Base-by-base conservation (phyloP, 2,797 vertebrate species). In the Silurus aristotelis region DNA sequence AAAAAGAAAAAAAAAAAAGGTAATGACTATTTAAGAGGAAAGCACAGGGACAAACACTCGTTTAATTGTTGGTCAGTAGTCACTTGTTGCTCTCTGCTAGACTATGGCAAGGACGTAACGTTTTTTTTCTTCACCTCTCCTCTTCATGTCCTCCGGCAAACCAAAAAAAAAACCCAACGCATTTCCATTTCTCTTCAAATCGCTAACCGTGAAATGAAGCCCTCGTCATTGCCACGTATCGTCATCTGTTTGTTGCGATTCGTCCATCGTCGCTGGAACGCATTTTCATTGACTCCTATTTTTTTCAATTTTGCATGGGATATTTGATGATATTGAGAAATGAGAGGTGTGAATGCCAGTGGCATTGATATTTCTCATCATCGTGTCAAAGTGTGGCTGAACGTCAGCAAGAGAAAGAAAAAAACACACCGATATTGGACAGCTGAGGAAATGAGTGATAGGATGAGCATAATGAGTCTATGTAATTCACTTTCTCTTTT, bases 341-440 rank as follows among this genome's bases (percentile, higher is more conserved):
- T 80, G 77, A 80, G 60, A 48, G 60, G 20, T 48, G 60, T 25
- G 77, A 64, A 80, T 48, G 77, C 77, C 60, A 17, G 60, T 48
- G 60, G 77, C 77, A 61, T 80, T 80, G 77, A 25, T 63, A 80
- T 80, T 64, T 64, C 60, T 80, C 77, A 80, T 80, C 77, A 80
- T 80, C 20, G 43, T 64, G 77, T 48, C 78, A 80, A 52, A 66
- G 43, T 52, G 43, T 25, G 15, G 43, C 78, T 20, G 14, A 80
- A 66, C 2, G 15, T 27, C 43, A 5, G 61, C 2, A 61, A 66
- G 19, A 61, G 77, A 22, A 15, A 70, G 31, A 66, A 27, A 80
- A 66, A 52, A 52, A 52, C 48, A 52, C 61, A 66, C 43, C 9
- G 43, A 52, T 80, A 27, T 80, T 80, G 60, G 78, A 66, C 61